These are phyloP conservation scores for Percopsis transmontana DNA, from an alignment of 2,113 vertebrate genomes.

Conservation along the genomic window DNA sequence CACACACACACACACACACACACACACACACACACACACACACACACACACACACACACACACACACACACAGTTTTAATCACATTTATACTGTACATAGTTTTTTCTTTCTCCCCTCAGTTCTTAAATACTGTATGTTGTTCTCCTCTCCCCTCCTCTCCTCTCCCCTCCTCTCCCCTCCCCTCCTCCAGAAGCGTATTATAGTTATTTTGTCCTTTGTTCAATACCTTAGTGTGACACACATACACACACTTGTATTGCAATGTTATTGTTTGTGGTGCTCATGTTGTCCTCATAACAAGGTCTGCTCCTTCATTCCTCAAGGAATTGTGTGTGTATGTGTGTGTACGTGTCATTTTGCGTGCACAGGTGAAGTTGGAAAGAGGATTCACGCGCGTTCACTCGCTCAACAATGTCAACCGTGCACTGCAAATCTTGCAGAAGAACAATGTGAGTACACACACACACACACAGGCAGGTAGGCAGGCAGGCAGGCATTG, in stretches of 20 bases:
- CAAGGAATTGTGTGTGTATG: conserved; percentile 69
- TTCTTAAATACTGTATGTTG: neutral
- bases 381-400: conserved; percentile 93
- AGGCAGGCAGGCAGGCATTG: neutral
- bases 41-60: neutral
- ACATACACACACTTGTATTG: conserved; percentile 31
- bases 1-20: neutral
- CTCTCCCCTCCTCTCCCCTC: neutral
- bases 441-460: conserved; percentile 94
- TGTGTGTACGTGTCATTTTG: conserved; percentile 17
- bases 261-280: conserved; percentile 22
- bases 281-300: conserved; percentile 30
- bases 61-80: conserved; percentile 4
- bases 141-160: neutral
- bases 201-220: conserved; percentile 16
- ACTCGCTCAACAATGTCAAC: conserved; percentile 99
- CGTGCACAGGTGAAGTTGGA: conserved; percentile 88
- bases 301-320: conserved; percentile 29
- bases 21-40: neutral
- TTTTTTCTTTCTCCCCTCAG: neutral
- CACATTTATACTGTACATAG: neutral
- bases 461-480: neutral
- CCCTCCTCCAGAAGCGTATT: neutral
- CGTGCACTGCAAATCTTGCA: conserved; percentile 92
- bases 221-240: conserved; percentile 4